Conservation (phyloP, 2,888 invertebrate genomes). For the Parasteatoda lunata region DNA sequence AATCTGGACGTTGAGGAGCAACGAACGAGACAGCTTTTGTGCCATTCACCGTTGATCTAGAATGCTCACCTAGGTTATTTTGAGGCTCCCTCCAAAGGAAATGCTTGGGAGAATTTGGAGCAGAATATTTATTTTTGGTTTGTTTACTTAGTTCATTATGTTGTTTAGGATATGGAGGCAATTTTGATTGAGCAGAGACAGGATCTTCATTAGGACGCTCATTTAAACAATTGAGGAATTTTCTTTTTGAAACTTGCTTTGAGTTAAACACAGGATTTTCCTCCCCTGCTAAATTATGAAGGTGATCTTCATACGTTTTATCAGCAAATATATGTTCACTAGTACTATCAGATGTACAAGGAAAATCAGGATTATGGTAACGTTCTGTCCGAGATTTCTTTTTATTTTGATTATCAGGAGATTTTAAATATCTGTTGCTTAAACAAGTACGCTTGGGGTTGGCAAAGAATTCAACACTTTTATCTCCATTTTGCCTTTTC, state of each 20-base stretch:
- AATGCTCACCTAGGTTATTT: neutral
- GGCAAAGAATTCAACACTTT: conserved; percentile 35
- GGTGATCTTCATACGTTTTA: conserved; percentile 44
- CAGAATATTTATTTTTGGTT: conserved; percentile 1
- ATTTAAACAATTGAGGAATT: neutral
- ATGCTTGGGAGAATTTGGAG: neutral
- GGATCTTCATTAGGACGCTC: neutral
- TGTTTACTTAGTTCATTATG: no score
- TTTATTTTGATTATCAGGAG: conserved; percentile 6
- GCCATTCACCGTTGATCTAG: neutral
- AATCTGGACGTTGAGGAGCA: neutral
- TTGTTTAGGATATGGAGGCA: no score
- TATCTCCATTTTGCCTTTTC: conserved; percentile 65
- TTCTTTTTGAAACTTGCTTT: neutral
- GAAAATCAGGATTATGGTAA: conserved; percentile 4
- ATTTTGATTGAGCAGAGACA: neutral
- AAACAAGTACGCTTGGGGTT: conserved; percentile 62
- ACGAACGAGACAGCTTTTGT: neutral
- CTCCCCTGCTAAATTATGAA: conserved; percentile 22
- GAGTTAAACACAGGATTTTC: neutral
- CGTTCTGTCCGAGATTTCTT: neutral
- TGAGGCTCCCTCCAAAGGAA: neutral
- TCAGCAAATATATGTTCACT: conserved; percentile 26
- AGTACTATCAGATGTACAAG: neutral
- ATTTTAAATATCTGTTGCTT: conserved; percentile 20